Conservation (phyloP, 2,888 invertebrate genomes). For the Trissoscelio sp. region DNA sequence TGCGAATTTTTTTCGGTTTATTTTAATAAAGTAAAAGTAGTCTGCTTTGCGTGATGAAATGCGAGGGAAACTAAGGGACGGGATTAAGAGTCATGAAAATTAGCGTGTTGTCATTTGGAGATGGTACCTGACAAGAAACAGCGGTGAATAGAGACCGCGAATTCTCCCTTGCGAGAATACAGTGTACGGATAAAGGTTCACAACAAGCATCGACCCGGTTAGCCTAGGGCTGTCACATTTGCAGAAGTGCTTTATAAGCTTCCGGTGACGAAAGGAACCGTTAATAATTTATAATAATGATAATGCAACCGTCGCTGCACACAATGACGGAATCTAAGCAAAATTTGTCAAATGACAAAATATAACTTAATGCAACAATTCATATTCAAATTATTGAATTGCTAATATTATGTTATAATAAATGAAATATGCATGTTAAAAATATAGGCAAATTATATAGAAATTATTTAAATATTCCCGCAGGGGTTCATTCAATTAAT, state of each 20-base stretch:
- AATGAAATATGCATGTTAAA: no score
- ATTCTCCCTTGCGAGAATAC: conserved; percentile 29
- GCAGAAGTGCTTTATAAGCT: conserved; percentile 53
- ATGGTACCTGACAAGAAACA: conserved; percentile 45
- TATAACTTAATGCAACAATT: no score
- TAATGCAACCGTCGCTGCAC: conserved; percentile 30
- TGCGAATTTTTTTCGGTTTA: not conserved
- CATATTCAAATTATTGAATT: no score
- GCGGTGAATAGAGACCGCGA: conserved; percentile 32
- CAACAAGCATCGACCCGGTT: conserved; percentile 56
- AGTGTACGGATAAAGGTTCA: conserved; percentile 36
- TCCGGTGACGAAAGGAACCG: conserved; percentile 47
- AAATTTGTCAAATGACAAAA: conserved; percentile 1
- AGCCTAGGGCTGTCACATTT: conserved; percentile 55
- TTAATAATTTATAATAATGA: conserved; percentile 59
- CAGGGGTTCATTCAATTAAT: no score
- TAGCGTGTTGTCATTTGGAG: conserved; percentile 58
- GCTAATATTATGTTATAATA: no score
- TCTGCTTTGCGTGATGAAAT: conserved; percentile 39
- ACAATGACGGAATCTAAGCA: not conserved
- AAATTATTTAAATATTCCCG: no score
- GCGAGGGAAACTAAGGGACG: conserved; percentile 27
- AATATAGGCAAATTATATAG: no score
- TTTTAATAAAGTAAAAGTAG: conserved; percentile 29
- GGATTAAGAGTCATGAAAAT: conserved; percentile 58